Evolutionary conservation across 35 echinoderm and acorn worm species (phyloP), one percentile per base, ranked within the genome.

Genomic region (Apostichopus parvimensis): DNA sequence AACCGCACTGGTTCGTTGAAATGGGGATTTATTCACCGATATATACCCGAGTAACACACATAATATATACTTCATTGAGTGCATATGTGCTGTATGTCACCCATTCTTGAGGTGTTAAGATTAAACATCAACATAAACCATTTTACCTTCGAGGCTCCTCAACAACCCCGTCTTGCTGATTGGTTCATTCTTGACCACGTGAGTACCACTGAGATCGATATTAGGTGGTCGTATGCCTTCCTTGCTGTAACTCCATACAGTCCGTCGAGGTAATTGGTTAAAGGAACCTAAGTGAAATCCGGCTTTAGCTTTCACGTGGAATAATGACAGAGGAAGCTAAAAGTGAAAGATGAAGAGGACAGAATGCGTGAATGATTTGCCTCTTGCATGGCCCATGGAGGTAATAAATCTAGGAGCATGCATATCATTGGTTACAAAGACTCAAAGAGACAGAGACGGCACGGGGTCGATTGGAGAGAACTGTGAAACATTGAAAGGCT

Each of bases 231-330:
- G 18, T 52, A 56, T 88, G 1, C 93, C 86, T 8, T 94, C 95
- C 78, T 94, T 91, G n/a, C 78, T 76, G 87, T 90, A 97, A 78
- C 91, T 94, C 90, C 91, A 89, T 8, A 92, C 72, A 21, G 93
- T 78, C 12, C 95, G 95, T 60, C 90, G 85, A 5, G 95, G 95
- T 53, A 97, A 91, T 13, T 91, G 79, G 87, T 97, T 97, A 72
- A 92, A 97, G 5, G 95, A 92, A 6, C 95, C 93, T 24, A 97
- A 80, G 8, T 92, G 93, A 58, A 94, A 97, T 26, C 93, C 95
- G 2, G 95, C 95, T 79, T 97, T 94, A 8, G 94, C 95, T 90
- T 97, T 97, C 6, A 97, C 95, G 88, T 92, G 93, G 71, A 97
- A 97, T 66, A 97, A 71, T 7, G 79, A 87, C 20, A 97, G 62